phyloP scores from a whole-genome alignment of 2,113 vertebrate genomes.

The Megaptera novaeangliae region DNA sequence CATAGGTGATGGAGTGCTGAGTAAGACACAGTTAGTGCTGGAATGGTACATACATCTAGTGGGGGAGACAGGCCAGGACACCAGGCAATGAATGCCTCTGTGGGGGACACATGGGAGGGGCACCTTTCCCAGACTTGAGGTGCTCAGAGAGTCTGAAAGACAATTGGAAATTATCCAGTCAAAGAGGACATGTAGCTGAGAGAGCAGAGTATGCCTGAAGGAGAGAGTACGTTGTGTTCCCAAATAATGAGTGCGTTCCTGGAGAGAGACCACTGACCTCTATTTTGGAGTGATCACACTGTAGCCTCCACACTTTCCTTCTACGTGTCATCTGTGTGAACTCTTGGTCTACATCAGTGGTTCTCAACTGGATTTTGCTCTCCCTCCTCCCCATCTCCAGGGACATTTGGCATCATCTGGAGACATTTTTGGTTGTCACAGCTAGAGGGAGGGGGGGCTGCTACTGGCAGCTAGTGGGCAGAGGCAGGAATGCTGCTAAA shows the following conservation, averaged over 20 bases:
- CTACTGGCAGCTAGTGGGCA: background rate
- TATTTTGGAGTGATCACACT: too few species aligned
- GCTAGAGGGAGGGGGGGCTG: fast-evolving
- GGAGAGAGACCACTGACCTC: background rate
- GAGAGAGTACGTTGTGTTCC: too few species aligned
- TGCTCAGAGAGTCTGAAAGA: too few species aligned
- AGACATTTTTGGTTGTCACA: background rate
- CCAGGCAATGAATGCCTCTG: background rate
- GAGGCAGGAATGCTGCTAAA: background rate
- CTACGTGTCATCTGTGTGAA: background rate
- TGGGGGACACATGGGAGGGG: fast-evolving
- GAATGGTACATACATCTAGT: fast-evolving
- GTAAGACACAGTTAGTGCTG: background rate
- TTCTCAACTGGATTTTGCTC: background rate
- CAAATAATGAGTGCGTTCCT: too few species aligned
- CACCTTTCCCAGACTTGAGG: background rate
- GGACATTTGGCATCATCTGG: background rate
- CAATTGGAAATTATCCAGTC: too few species aligned
- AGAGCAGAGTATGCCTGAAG: too few species aligned
- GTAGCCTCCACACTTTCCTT: too few species aligned
- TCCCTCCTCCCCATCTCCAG: background rate
- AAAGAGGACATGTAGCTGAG: too few species aligned
- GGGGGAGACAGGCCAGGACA: background rate
- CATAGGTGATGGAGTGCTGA: fast-evolving
- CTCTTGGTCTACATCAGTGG: background rate